Conservation (phyloP, 2,888 invertebrate genomes). For the Sphecodes monilicornis region DNA sequence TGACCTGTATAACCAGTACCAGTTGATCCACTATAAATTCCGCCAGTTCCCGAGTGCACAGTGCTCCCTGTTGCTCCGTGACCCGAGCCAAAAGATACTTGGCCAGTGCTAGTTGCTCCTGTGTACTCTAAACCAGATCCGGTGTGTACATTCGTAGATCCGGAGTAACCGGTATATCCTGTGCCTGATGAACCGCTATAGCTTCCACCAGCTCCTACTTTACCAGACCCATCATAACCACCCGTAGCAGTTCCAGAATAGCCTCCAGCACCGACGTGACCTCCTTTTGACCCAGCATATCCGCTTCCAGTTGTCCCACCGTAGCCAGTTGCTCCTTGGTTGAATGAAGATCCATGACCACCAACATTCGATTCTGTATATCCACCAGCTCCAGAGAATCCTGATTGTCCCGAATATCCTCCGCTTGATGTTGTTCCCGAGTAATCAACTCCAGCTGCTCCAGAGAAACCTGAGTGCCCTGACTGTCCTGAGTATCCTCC, state of each 20-base stretch:
- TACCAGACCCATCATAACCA: background rate
- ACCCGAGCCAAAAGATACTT: conserved; percentile 12
- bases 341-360: background rate
- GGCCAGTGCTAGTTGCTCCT: conserved; percentile 20
- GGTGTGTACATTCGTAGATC: conserved; percentile 8
- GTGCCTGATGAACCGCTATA: background rate
- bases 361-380: background rate
- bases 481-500: conserved; percentile 1
- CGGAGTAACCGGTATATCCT: conserved; percentile 14
- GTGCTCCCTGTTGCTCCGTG: background rate
- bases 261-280: conserved; percentile 3
- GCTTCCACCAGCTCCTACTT: background rate
- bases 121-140: conserved; percentile 27
- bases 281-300: background rate
- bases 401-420: conserved; percentile 31
- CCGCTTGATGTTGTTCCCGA: conserved; percentile 9
- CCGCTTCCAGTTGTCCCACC: conserved; percentile 21
- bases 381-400: conserved; percentile 38
- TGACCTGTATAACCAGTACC: conserved; percentile 23
- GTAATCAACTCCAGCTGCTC: conserved; percentile 23
- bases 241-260: conserved; percentile 5
- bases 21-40: conserved; percentile 14
- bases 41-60: conserved; percentile 23
- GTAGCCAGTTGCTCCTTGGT: background rate
- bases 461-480: background rate